Evolutionary conservation across 35 echinoderm and acorn worm species (phyloP).

Genomic region (Acanthaster planci): DNA sequence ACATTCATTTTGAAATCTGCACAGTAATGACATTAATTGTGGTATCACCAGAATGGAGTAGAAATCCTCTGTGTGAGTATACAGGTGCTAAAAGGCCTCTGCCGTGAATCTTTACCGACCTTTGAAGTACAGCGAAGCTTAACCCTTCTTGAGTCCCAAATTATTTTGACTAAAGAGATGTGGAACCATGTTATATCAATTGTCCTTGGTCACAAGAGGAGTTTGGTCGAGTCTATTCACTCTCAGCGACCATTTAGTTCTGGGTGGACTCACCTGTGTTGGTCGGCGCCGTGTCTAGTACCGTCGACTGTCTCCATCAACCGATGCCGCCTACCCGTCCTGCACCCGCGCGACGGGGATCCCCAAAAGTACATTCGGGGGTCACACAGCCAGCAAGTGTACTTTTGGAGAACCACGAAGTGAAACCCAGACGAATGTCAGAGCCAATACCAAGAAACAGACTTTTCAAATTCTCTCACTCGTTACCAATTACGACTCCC

Average conservation of each 20-base stretch:
- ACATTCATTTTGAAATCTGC: not conserved
- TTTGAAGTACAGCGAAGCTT: not conserved
- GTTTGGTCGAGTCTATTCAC: not conserved
- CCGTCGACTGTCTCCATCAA: not conserved
- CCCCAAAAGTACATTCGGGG: too few relatives aligned
- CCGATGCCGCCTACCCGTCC: too few relatives aligned
- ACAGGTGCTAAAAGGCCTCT: not conserved
- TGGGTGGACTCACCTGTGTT: conserved; percentile 1
- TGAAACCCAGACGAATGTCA: too few relatives aligned
- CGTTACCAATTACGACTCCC: too few relatives aligned
- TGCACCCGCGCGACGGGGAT: too few relatives aligned
- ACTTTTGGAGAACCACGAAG: too few relatives aligned
- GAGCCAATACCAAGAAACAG: too few relatives aligned
- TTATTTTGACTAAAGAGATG: not conserved
- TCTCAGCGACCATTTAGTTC: conserved; percentile 6
- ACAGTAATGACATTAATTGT: not conserved
- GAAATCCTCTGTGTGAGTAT: not conserved
- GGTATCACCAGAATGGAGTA: not conserved
- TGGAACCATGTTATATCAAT: not conserved
- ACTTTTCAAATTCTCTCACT: too few relatives aligned
- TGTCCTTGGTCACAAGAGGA: not conserved
- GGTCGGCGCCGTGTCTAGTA: conserved; percentile 18
- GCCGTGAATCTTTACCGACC: not conserved
- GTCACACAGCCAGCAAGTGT: too few relatives aligned
- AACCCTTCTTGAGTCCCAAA: not conserved